phyloP scores from a whole-genome alignment of 2,113 vertebrate genomes.

The Pavo muticus region DNA sequence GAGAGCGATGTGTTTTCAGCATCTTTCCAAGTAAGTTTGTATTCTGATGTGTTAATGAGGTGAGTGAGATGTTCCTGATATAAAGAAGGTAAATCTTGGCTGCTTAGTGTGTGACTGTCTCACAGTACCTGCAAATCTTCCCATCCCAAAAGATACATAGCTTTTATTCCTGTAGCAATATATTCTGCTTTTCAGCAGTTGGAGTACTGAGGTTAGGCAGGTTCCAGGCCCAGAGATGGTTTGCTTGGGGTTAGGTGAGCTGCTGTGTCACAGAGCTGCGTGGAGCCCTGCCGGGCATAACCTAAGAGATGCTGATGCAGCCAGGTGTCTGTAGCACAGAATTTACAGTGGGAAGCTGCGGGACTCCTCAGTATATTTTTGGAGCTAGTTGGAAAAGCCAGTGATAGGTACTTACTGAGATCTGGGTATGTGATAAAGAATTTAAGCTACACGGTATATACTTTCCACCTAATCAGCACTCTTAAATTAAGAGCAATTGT shows the following conservation, averaged over 20 bases:
- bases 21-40: neutral
- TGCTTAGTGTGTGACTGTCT: neutral
- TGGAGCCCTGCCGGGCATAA: neutral
- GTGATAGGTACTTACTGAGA: neutral
- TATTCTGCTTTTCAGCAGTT: neutral
- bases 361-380: neutral
- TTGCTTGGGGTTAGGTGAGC: neutral
- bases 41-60: neutral
- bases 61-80: neutral
- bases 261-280: neutral
- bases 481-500: neutral
- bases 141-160: neutral
- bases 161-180: neutral
- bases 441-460: neutral
- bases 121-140: neutral
- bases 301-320: neutral
- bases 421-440: neutral
- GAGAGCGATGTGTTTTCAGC: neutral
- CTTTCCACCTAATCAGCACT: neutral
- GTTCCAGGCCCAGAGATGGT: neutral
- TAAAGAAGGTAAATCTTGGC: neutral
- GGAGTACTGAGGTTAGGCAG: neutral
- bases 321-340: neutral
- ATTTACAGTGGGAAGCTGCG: neutral
- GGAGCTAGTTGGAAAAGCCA: neutral